Base-by-base conservation (phyloP, 2,888 invertebrate species). In the Parnassius apollo region DNA sequence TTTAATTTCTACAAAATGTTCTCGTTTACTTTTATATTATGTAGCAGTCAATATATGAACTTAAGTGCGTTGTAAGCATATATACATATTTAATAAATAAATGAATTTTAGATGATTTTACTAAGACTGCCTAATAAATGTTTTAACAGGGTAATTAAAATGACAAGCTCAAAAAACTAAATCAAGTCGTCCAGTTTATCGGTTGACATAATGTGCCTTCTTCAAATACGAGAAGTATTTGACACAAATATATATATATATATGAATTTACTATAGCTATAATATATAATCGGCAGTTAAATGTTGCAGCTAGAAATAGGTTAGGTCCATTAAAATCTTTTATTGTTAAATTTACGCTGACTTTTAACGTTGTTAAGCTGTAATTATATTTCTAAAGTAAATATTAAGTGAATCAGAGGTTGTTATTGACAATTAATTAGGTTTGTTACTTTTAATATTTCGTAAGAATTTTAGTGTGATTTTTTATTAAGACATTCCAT, bases 401-500 rank as follows among this genome's bases (percentile, higher is more conserved):
- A 60, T 51, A 53, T 62, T 69, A 65, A 69, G 66, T 68, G 69
- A 75, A 74, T 68, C 75, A 65, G 71, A 73, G 78, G 81, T 81
- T 81, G 79, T 82, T 78, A 65, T 71, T 78, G 79, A 77, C 75
- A 76, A 73, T 52, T 73, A 66, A 63, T 64, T 66, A 64, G 46
- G 67, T 55, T 69, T 57, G 56, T 73, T 64, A 61, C 61, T 67
- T 68, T 65, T 66, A 53, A 67, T 64, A 64, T 45, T 61, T 62
- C 59, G 60, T 68, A 70, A 66, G 64, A 56, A 65, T 74, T 50
- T 59, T 46, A 45, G 68, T 86, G 89, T 87, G 89, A 86, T 87
- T 86, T 49, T 81, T 76, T 76, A 77, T 76, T 72, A 75, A 85
- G 74, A 90, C 90, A 91, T 91, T 91, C 90, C 90, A 89, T 79